Evolutionary conservation across 2,888 invertebrate genomes (phyloP).

Genomic region (Callyntrura sp.): DNA sequence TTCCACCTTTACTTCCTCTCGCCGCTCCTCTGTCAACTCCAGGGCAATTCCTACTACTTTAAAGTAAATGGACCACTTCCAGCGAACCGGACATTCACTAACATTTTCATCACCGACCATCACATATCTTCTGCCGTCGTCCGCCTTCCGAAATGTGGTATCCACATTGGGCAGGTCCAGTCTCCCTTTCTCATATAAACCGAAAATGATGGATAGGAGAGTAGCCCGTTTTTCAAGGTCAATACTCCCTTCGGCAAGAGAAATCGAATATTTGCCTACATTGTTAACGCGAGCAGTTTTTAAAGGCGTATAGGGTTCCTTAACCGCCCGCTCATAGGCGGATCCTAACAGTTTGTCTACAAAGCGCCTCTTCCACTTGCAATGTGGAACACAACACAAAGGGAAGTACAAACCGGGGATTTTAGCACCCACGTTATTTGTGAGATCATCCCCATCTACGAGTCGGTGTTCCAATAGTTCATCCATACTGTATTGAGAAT

Average conservation of each 20-base stretch:
- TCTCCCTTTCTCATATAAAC: neutral
- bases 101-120: neutral
- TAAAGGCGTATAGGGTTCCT: neutral
- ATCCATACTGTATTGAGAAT: conserved; percentile 31
- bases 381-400: no score
- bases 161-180: neutral
- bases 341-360: no score
- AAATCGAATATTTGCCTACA: no score
- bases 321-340: no score
- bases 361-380: no score
- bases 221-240: neutral
- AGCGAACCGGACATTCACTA: neutral
- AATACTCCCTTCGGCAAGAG: neutral
- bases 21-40: neutral
- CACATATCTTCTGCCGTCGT: neutral
- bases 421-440: no score
- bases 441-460: neutral
- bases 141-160: neutral
- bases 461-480: conserved; percentile 30
- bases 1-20: neutral
- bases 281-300: neutral
- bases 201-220: neutral
- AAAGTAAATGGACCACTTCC: conserved; percentile 35
- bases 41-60: neutral
- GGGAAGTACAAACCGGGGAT: no score